Evolutionary conservation across 2,888 invertebrate genomes (phyloP), one percentile per base, ranked within the genome.

Genomic region (Yponomeuta cagnagella): DNA sequence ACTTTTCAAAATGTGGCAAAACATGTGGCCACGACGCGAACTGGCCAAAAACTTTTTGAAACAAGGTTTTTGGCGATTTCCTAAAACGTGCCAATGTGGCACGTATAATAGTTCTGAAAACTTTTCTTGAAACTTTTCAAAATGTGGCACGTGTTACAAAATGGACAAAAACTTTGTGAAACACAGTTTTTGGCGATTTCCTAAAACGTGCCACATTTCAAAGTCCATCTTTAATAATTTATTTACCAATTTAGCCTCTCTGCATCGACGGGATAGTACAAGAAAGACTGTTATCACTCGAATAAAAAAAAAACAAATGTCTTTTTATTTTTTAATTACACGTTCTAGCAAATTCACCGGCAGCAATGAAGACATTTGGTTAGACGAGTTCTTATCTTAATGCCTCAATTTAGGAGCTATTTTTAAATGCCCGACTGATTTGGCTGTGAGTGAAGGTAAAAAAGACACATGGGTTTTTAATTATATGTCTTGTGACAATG

Each of bases 401-500:
- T 63, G 15, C 37, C 37, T 33, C 15, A 33, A 23, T 37, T 63
- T 70, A 33, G 63, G 63, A 63, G 70, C 23, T 15, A 70, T 63
- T 68, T 68, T 68, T 68, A 37, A 52, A 48, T 70, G n/a, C 23
- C 70, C 43, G 6, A 31, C 52, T 31, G 65, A 65, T 65, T 31
- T 65, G 43, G 67, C n/a, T 67, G 43, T 68, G 15, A 12, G 30
- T 68, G 68, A 52, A 52, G 52, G 52, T 48, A 52, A 52, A 68
- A 52, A 68, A 68, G 31, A 52, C 30, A 68, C 63, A n/a, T 70
- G 63, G 15, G 48, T 8, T 63, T 70, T 70, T 70, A 70, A 70
- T 70, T 63, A 70, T n/a, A 70, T 63, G 48, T 23, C 48, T 76
- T 80, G 80, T 82, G 87, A 87, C 86, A 85, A 31, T 86, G 86